Conservation (phyloP, 2,113 vertebrate species). For the Atlantisia rogersi region DNA sequence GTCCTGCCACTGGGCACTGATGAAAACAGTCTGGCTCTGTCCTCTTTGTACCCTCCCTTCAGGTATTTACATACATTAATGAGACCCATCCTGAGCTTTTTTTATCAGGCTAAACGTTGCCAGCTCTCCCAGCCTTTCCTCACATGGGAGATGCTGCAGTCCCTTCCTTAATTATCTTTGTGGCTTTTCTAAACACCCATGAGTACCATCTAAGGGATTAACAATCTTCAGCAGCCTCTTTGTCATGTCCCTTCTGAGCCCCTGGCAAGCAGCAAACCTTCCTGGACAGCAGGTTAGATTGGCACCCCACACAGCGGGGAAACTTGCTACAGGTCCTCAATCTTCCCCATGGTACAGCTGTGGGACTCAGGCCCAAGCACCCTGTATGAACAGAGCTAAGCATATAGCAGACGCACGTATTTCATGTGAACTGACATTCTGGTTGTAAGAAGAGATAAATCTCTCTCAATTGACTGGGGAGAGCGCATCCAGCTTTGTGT, state of each 20-base stretch:
- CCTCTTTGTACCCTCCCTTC: neutral
- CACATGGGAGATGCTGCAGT: neutral
- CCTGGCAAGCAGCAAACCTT: neutral
- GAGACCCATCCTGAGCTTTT: neutral
- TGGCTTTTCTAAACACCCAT: neutral
- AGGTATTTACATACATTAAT: neutral
- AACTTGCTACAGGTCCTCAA: neutral
- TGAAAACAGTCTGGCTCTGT: neutral
- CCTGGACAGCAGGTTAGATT: neutral
- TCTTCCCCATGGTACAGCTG: neutral
- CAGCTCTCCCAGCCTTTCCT: neutral
- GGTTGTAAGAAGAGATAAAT: neutral
- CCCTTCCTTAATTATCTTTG: neutral
- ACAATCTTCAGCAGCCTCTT: neutral
- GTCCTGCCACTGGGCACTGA: neutral
- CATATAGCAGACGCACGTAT: neutral
- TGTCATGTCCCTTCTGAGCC: neutral
- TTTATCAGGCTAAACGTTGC: neutral
- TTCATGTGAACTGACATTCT: neutral
- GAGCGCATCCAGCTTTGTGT: neutral
- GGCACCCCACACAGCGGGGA: neutral
- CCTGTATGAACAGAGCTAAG: neutral
- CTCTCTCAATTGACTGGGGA: neutral
- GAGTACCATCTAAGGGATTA: fast-evolving
- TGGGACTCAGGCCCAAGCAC: neutral